Evolutionary conservation across 2,113 vertebrate genomes (phyloP).

Genomic region (Paramormyrops kingsleyae): DNA sequence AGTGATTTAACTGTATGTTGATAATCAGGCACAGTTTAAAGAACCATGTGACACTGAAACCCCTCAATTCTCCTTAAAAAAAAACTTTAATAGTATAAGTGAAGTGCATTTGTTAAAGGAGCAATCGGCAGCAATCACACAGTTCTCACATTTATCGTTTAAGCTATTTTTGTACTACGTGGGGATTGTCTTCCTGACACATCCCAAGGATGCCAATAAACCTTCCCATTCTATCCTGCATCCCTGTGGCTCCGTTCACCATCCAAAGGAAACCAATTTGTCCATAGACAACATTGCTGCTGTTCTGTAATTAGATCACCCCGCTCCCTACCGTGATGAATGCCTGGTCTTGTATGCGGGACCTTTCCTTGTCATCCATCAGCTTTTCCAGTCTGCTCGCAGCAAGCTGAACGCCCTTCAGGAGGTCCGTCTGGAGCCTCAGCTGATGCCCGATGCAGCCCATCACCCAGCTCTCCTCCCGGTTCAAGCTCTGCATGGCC

Average conservation of each 20-base stretch:
- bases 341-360: conserved; percentile 51
- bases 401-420: conserved; percentile 44
- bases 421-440: conserved; percentile 34
- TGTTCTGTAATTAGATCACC: background rate
- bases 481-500: conserved; percentile 47
- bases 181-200: background rate
- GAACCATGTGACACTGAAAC: background rate
- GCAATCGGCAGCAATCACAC: background rate
- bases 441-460: conserved; percentile 54
- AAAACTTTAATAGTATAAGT: background rate
- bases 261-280: background rate
- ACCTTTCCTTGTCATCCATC: conserved; percentile 45
- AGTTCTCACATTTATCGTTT: background rate
- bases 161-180: background rate
- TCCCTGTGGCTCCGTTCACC: background rate
- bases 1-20: background rate
- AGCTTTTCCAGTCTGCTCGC: conserved; percentile 49
- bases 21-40: background rate
- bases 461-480: conserved; percentile 53
- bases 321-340: conserved; percentile 52
- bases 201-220: background rate
- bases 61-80: background rate
- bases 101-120: background rate
- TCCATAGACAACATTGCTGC: background rate
- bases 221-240: background rate